phyloP scores from a whole-genome alignment of 2,797 vertebrate genomes.

The Tiaroga cobitis region DNA sequence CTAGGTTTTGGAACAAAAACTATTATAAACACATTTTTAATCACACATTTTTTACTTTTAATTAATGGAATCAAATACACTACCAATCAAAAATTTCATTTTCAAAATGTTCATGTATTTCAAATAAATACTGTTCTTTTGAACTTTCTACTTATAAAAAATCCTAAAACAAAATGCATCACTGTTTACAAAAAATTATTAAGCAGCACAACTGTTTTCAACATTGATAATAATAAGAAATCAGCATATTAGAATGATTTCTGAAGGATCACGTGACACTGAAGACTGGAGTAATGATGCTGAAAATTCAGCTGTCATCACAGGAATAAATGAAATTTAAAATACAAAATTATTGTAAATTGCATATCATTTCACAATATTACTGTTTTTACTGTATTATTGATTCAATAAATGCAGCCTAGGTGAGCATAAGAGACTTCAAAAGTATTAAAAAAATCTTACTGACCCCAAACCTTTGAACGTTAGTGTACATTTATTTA shows the following conservation, averaged over 20 bases:
- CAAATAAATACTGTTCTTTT: neutral
- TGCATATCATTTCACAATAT: too few relatives aligned
- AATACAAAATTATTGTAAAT: too few relatives aligned
- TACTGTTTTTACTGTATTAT: too few relatives aligned
- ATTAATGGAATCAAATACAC: neutral
- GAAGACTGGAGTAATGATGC: too few relatives aligned
- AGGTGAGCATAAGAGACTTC: neutral
- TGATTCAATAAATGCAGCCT: too few relatives aligned
- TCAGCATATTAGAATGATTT: too few relatives aligned
- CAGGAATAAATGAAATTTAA: too few relatives aligned
- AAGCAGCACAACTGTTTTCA: too few relatives aligned
- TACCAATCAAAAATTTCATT: neutral
- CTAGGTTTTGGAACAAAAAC: neutral
- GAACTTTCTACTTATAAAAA: neutral
- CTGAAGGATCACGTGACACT: too few relatives aligned
- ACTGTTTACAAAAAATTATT: too few relatives aligned
- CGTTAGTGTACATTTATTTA: neutral
- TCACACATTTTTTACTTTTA: neutral
- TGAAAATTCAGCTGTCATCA: too few relatives aligned
- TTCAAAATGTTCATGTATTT: neutral
- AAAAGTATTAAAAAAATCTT: neutral
- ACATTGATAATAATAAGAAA: too few relatives aligned
- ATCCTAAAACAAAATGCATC: neutral
- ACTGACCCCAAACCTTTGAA: neutral
- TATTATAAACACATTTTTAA: neutral